Base-by-base conservation (phyloP, 2,113 vertebrate genomes). In the Dromiciops gliroides region DNA sequence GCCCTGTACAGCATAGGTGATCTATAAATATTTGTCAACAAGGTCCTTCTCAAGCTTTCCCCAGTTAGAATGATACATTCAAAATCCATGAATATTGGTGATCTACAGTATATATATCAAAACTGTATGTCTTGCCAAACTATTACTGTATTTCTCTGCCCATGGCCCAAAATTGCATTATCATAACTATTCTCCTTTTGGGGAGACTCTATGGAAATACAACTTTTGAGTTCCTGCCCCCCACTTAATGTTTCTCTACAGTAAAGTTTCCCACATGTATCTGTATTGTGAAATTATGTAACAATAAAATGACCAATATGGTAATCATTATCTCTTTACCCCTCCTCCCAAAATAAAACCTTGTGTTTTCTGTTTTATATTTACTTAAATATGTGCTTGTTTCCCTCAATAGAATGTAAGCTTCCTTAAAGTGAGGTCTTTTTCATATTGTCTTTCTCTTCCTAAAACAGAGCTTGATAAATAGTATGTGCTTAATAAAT, bases 171-270 rank as follows among this genome's bases (percentile, higher is more conserved):
- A 97, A 97, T 89, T 95, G 7, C 52, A 96, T 83, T 94, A 95
- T 94, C 14, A 28, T 95, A 92, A 96, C 95, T 97, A 96, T 94
- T 92, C 95, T 96, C 94, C 96, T 97, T 97, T 97, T 95, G 92
- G 90, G 51, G 26, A 94, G 52, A 25, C 67, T 49, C 56, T 95
- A 94, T 92, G 52, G 93, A 95, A 94, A 56, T 94, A 9, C 88
- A 93, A 90, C 50, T 96, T 96, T 92, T 92, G 88, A 47, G 19
- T 91, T 93, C 19, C 60, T 8, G 0, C 6, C 7, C n/a, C n/a
- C n/a, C n/a, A n/a, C n/a, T n/a, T 83, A 23, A 2, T 88, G 11
- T 89, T 95, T 94, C 56, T 93, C 89, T 88, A 48, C 89, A 0
- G 26, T 67, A 67, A 67, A 37, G 56, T 67, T 67, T 67, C 2